These are phyloP conservation scores for Neogale vison DNA, from an alignment of 2,113 vertebrate species.

Conservation along the genomic window DNA sequence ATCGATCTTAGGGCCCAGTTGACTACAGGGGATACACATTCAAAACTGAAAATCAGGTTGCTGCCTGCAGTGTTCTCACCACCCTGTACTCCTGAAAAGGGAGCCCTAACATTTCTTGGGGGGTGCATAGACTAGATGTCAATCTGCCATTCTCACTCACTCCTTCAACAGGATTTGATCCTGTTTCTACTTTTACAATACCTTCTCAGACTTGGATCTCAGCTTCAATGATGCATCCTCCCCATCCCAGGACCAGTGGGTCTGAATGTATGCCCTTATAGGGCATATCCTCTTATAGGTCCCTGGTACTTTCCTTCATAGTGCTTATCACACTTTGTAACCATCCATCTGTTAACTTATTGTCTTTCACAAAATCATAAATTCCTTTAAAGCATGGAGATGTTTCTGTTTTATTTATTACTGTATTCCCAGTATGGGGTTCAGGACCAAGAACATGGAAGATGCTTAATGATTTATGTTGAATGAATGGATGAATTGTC, in stretches of 20 bases:
- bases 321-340: neutral
- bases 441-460: neutral
- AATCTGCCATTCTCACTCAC: neutral
- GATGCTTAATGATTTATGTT: neutral
- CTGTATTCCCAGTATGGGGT: neutral
- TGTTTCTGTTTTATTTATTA: conserved; percentile 15
- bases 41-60: neutral
- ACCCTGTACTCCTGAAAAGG: neutral
- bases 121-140: neutral
- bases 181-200: neutral
- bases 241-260: neutral
- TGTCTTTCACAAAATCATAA: neutral
- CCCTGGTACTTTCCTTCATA: neutral
- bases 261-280: neutral
- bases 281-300: neutral
- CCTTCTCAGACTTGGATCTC: neutral
- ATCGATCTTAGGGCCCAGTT: neutral
- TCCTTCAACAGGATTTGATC: neutral
- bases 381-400: conserved; percentile 13
- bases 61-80: neutral
- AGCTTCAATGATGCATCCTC: neutral
- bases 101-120: neutral
- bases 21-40: neutral
- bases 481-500: neutral
- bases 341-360: neutral